phyloP scores from a whole-genome alignment of 2,888 invertebrate species.

The Dolichomitus sp. region DNA sequence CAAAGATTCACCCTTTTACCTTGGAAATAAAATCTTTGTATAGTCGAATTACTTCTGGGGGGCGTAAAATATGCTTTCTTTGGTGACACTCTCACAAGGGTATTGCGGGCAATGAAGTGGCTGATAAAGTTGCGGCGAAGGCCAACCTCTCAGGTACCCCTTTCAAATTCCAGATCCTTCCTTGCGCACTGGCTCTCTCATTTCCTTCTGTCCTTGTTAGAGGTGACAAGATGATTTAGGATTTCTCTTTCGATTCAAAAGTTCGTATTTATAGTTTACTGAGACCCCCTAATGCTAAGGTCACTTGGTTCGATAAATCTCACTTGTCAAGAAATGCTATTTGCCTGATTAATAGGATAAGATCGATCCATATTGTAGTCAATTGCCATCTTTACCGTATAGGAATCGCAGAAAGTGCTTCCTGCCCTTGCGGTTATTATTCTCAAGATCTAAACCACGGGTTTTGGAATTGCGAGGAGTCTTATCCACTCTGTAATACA shows the following conservation, averaged over 20 bases:
- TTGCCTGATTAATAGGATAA: conserved; percentile 14
- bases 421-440: conserved; percentile 12
- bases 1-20: not conserved
- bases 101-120: not conserved
- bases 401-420: not conserved
- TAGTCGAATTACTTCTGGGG: not conserved
- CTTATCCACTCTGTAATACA: not conserved
- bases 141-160: not conserved
- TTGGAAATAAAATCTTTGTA: not conserved
- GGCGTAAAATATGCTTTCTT: not conserved
- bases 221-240: not conserved
- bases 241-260: not conserved
- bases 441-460: conserved; percentile 13
- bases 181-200: too few relatives aligned
- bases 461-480: conserved; percentile 21
- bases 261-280: not conserved
- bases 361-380: not conserved
- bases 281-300: too few relatives aligned
- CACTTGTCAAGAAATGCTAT: not conserved
- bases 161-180: too few relatives aligned
- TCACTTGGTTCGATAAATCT: too few relatives aligned
- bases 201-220: not conserved
- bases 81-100: conserved; percentile 8
- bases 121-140: not conserved
- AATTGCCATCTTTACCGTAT: conserved; percentile 9